phyloP scores from a whole-genome alignment of 2,113 vertebrate genomes.

The Seriola dumerili region DNA sequence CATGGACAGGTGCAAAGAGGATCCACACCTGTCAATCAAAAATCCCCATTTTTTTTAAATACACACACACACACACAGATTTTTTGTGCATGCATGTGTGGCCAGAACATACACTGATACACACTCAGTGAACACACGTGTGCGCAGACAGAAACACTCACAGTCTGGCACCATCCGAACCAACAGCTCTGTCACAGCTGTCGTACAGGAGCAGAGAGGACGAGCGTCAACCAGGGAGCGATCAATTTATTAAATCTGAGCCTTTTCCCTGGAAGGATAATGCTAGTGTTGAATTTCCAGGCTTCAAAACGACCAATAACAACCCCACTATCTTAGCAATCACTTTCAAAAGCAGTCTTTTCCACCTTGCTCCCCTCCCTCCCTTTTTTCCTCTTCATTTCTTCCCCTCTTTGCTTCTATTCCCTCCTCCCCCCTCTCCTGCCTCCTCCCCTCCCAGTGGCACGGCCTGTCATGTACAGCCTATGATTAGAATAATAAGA shows the following conservation, averaged over 20 bases:
- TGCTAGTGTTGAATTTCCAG: conserved; percentile 8
- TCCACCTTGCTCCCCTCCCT: conserved; percentile 16
- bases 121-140: neutral
- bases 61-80: neutral
- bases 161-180: neutral
- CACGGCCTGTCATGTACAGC: conserved; percentile 72
- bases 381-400: neutral
- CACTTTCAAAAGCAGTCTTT: conserved; percentile 25
- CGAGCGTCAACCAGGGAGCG: neutral
- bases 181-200: neutral
- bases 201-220: neutral
- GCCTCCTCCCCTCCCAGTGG: conserved; percentile 55
- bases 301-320: conserved; percentile 30
- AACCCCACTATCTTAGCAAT: conserved; percentile 41
- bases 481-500: conserved; percentile 81
- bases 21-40: conserved; percentile 69
- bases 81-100: neutral
- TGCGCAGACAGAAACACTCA: neutral
- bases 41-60: neutral
- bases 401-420: neutral
- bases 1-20: conserved; percentile 53
- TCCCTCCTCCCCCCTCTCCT: neutral
- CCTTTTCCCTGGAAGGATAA: conserved; percentile 27
- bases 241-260: conserved; percentile 29
- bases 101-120: neutral